phyloP scores from a whole-genome alignment of 2,113 vertebrate species.

The Thryonomys swinderianus region DNA sequence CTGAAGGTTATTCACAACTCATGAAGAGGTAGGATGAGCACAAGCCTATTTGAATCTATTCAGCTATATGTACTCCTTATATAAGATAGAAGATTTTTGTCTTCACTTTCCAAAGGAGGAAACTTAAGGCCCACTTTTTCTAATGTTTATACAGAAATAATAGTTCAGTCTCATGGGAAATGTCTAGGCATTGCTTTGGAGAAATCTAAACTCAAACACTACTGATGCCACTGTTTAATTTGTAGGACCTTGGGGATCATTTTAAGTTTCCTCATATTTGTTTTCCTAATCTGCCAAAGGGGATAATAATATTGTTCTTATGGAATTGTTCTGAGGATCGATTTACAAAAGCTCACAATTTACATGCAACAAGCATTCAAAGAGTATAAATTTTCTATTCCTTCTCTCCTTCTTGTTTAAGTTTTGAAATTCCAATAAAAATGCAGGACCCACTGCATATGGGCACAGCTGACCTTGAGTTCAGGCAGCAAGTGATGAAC shows the following conservation, averaged over 20 bases:
- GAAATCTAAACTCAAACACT: constrained; percentile 3
- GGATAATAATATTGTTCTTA: not conserved
- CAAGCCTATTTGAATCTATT: not conserved
- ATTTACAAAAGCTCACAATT: not conserved
- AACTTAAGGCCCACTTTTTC: not conserved
- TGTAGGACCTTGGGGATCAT: not conserved
- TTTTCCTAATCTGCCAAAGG: not conserved
- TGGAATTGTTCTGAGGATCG: not conserved
- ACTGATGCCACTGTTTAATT: not conserved
- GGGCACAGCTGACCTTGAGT: not conserved
- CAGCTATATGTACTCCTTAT: not conserved
- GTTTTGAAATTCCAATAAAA: constrained; percentile 23
- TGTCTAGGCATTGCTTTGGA: not conserved
- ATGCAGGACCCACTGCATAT: not conserved
- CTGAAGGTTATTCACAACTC: not conserved
- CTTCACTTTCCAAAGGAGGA: constrained; percentile 25
- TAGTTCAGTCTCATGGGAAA: not conserved
- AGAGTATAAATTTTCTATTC: not conserved
- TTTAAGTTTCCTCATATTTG: not conserved
- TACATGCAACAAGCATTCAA: not conserved
- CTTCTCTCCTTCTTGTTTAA: not conserved
- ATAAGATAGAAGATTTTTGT: not conserved
- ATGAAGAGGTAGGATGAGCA: not conserved
- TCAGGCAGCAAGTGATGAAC: not conserved
- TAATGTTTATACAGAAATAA: not conserved